Percentiles rank a stretch among this genome's conserved stretches.
phyloP scores from a whole-genome alignment of 2,888 invertebrate genomes.

The Phengaris alcon region DNA sequence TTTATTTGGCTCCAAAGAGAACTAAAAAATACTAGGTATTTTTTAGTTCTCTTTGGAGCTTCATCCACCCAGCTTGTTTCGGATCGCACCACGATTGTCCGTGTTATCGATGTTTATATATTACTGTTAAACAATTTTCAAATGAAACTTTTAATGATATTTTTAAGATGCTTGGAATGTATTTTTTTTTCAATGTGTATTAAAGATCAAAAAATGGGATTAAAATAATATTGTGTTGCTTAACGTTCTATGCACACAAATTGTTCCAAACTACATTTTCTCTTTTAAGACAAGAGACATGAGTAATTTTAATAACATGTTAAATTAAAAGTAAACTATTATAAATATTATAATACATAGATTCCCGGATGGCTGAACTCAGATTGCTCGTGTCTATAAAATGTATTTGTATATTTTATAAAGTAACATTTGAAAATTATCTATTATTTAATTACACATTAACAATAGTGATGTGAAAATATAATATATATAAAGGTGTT shows the following conservation, averaged over 20 bases:
- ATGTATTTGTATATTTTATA: conserved; percentile 32
- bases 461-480: conserved; percentile 48
- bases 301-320: background rate
- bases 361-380: background rate
- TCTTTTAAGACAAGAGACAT: conserved; percentile 19
- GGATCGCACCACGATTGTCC: conserved; percentile 28
- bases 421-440: conserved; percentile 50
- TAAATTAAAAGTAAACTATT: background rate
- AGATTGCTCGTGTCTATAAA: conserved; percentile 4
- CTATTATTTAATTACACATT: conserved; percentile 33
- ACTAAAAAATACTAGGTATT: too few species aligned
- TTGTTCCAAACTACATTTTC: conserved; percentile 5
- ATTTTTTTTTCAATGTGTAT: background rate
- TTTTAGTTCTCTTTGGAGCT: conserved; percentile 42
- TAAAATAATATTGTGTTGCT: background rate
- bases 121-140: conserved; percentile 35
- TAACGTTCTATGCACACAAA: background rate
- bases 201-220: too few species aligned
- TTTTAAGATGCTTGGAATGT: conserved; percentile 30
- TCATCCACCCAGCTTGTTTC: conserved; percentile 52
- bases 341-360: too few species aligned
- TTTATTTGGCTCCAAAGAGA: too few species aligned
- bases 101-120: conserved; percentile 50
- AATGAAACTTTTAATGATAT: conserved; percentile 33
- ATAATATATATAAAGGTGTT: background rate